Conservation (phyloP, 1,140 invertebrate species). For the Anastrepha ludens region DNA sequence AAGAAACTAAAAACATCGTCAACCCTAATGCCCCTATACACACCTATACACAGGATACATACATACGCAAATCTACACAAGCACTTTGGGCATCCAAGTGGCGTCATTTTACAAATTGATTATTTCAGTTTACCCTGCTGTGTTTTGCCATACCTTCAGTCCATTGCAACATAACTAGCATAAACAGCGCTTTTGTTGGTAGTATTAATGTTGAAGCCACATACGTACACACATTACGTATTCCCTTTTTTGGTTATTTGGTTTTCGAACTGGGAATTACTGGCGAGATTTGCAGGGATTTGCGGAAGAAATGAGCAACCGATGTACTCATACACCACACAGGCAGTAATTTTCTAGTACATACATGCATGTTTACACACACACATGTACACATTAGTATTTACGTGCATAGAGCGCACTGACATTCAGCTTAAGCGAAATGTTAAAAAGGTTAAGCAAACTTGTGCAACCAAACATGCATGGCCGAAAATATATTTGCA, state of each 20-base stretch:
- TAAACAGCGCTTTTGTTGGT: background rate
- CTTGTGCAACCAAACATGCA: no score
- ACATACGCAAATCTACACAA: background rate
- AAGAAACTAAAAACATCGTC: no score
- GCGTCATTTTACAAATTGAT: conserved; percentile 23
- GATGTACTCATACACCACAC: background rate
- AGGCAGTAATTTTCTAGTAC: background rate
- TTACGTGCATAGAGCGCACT: background rate
- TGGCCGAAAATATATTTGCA: background rate
- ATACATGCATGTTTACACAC: background rate
- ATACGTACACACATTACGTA: no score
- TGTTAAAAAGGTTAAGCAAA: no score
- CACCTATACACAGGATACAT: background rate
- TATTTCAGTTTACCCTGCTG: conserved; percentile 4
- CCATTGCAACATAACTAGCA: background rate
- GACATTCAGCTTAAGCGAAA: background rate
- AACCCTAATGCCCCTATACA: no score
- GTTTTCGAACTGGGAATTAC: conserved; percentile 27
- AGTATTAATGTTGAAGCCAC: background rate
- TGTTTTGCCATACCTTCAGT: background rate
- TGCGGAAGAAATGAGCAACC: conserved; percentile 14
- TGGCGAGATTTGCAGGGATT: conserved; percentile 26
- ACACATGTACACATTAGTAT: no score
- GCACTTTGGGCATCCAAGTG: conserved; percentile 1
- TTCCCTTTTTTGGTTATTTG: background rate